A percentile compares a stretch with the other conserved stretches of the same genome.
phyloP scores from a whole-genome alignment of 2,888 invertebrate genomes.

The Drosophila imparisetae region DNA sequence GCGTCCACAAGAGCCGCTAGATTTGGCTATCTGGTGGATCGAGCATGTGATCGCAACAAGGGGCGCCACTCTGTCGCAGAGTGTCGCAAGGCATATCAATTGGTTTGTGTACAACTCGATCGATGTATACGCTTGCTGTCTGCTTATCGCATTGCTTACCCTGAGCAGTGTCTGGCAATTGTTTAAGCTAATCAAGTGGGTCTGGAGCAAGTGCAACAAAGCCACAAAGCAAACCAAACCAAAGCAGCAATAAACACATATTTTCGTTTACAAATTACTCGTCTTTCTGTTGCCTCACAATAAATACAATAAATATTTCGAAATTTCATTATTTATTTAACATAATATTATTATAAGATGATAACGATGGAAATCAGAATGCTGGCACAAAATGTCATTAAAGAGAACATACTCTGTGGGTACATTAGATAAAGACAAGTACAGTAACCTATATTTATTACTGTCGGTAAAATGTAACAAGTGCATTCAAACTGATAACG shows the following conservation, averaged over 20 bases:
- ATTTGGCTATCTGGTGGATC: constrained; percentile 88
- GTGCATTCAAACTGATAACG: neutral
- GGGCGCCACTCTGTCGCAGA: constrained; percentile 85
- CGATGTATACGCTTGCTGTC: constrained; percentile 84
- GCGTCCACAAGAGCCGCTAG: constrained; percentile 86
- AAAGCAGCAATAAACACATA: constrained; percentile 51
- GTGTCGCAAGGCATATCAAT: constrained; percentile 85
- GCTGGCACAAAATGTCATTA: neutral
- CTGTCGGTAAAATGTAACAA: neutral
- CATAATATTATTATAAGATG: neutral
- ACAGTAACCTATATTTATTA: neutral
- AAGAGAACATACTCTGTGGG: neutral
- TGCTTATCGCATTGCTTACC: constrained; percentile 32
- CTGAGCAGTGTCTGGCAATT: constrained; percentile 29
- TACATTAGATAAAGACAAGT: neutral
- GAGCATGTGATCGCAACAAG: constrained; percentile 87
- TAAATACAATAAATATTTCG: neutral
- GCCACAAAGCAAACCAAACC: constrained; percentile 24
- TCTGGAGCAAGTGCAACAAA: constrained; percentile 2
- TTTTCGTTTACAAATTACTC: neutral
- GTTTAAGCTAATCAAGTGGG: constrained; percentile 12
- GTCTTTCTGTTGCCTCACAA: neutral
- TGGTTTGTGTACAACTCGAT: constrained; percentile 85
- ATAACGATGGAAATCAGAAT: neutral
- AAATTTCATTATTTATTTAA: neutral